Percentiles rank a stretch among this genome's conserved stretches.
These are phyloP conservation scores for Echeneis naucrates DNA, from an alignment of 2,797 vertebrate genomes.

Conservation along the genomic window DNA sequence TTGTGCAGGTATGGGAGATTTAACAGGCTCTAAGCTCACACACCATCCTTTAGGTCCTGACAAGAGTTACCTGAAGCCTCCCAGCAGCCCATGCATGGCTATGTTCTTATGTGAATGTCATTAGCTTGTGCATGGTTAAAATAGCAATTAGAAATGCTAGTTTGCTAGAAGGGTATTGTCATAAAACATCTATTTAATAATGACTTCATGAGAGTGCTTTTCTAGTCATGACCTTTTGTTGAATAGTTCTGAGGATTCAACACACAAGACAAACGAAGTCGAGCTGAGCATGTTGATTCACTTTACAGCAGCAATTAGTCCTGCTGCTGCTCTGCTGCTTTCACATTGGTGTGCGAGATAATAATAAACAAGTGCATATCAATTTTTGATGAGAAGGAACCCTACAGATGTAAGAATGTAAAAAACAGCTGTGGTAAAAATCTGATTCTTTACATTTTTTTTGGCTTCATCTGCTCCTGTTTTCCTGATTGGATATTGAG, in stretches of 20 bases:
- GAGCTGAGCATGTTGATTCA: slow-evolving; percentile 34
- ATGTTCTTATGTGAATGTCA: slow-evolving; percentile 10
- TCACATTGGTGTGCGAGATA: slow-evolving; percentile 42
- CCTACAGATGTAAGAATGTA: slow-evolving; percentile 32
- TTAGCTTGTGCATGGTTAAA: slow-evolving; percentile 29
- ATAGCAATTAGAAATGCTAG: slow-evolving; percentile 18
- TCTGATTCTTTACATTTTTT: slow-evolving; percentile 5
- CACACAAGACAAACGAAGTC: neutral
- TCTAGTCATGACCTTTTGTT: slow-evolving; percentile 32
- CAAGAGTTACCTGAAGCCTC: slow-evolving; percentile 50
- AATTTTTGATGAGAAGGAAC: slow-evolving; percentile 67
- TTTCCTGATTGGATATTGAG: slow-evolving; percentile 25
- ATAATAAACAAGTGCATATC: slow-evolving; percentile 62
- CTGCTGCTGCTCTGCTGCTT: slow-evolving; percentile 43
- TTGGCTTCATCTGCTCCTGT: slow-evolving; percentile 21
- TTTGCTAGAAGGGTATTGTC: slow-evolving; percentile 21
- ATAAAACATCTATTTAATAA: slow-evolving; percentile 12
- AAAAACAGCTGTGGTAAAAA: slow-evolving; percentile 47
- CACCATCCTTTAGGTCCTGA: slow-evolving; percentile 47
- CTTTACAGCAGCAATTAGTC: slow-evolving; percentile 51
- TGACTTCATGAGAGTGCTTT: slow-evolving; percentile 21
- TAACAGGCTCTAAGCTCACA: slow-evolving; percentile 39
- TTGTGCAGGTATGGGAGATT: slow-evolving; percentile 47
- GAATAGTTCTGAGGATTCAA: slow-evolving; percentile 29
- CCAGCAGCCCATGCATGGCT: slow-evolving; percentile 28